A percentile compares a stretch with the other conserved stretches of the same genome.
Evolutionary conservation across 2,888 invertebrate species (phyloP).

Genomic region (Xestia rhomboidea): DNA sequence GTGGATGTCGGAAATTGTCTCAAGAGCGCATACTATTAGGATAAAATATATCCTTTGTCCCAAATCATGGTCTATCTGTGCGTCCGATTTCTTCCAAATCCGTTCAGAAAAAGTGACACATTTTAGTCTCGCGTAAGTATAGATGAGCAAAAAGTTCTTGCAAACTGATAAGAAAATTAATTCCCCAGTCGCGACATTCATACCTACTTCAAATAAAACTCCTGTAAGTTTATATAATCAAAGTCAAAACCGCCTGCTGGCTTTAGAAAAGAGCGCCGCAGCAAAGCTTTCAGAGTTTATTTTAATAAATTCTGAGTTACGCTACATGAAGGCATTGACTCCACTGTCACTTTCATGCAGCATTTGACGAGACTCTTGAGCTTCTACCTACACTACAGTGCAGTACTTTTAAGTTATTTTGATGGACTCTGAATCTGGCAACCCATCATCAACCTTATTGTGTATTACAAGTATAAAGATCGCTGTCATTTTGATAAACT

Average conservation of each 20-base stretch:
- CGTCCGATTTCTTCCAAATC: not conserved
- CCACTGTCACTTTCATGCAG: conserved; percentile 60
- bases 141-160: not conserved
- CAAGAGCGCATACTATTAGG: not conserved
- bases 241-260: not conserved
- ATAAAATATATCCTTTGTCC: not conserved
- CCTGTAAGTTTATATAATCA: conserved; percentile 2
- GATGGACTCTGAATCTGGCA: not conserved
- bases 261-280: conserved; percentile 28
- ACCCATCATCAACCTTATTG: conserved; percentile 1
- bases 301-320: conserved; percentile 34
- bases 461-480: not conserved
- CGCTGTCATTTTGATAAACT: not conserved
- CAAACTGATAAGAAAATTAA: conserved; percentile 5
- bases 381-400: not conserved
- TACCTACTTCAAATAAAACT: not conserved
- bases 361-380: conserved; percentile 42
- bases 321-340: conserved; percentile 25
- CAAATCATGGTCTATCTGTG: not conserved
- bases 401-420: conserved; percentile 3
- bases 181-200: not conserved
- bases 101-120: not conserved
- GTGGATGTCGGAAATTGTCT: not conserved
- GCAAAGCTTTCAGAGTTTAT: conserved; percentile 34
- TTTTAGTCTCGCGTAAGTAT: not conserved